These are phyloP conservation scores for Mimas tiliae DNA, from an alignment of 2,888 invertebrate species.

Conservation along the genomic window DNA sequence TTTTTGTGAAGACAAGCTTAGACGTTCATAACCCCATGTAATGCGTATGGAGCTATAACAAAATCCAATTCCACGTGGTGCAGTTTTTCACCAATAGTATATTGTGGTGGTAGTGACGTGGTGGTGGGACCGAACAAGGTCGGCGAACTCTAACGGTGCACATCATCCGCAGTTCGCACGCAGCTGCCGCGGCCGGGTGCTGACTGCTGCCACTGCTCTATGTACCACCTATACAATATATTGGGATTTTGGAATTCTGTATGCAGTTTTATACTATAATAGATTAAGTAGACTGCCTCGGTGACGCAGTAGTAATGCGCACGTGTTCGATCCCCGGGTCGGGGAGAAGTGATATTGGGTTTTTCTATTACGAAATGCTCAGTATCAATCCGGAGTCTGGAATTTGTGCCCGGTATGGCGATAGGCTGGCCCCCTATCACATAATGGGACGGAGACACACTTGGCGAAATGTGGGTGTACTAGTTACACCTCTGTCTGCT, in stretches of 20 bases:
- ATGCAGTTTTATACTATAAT: neutral
- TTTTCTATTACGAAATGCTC: too few species aligned
- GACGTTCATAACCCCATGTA: neutral
- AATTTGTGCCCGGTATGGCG: too few species aligned
- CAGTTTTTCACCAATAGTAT: neutral
- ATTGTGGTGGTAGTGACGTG: neutral
- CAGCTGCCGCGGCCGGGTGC: constrained; percentile 11
- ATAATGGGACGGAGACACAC: too few species aligned
- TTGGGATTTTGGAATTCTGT: neutral
- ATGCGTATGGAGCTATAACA: neutral
- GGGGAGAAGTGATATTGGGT: too few species aligned
- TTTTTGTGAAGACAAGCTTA: too few species aligned
- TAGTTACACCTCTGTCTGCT: too few species aligned
- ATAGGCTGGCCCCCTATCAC: too few species aligned
- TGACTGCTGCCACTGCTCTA: neutral
- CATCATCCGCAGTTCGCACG: constrained; percentile 20
- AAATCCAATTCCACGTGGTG: neutral
- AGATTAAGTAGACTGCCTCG: too few species aligned
- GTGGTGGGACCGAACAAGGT: constrained; percentile 21
- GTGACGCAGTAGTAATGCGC: too few species aligned
- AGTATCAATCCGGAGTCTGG: too few species aligned
- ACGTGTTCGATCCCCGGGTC: too few species aligned
- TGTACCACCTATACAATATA: neutral
- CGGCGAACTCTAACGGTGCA: constrained; percentile 27
- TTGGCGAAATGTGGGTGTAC: too few species aligned